A percentile compares a stretch with the other conserved stretches of the same genome.
phyloP scores from a whole-genome alignment of 1,140 invertebrate species.

The Venustaconcha ellipsiformis region DNA sequence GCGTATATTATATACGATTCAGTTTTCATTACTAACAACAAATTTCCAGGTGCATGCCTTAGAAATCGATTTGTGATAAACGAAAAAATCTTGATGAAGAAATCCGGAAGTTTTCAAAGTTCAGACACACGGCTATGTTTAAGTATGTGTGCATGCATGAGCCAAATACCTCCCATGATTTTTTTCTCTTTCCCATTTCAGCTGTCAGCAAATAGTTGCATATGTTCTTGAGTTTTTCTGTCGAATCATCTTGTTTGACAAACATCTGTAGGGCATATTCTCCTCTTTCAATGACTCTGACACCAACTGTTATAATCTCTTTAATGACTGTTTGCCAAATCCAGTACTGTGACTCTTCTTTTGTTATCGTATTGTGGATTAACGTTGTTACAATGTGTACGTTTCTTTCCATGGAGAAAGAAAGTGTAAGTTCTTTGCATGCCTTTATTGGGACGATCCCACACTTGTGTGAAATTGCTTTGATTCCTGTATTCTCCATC shows the following conservation, averaged over 20 bases:
- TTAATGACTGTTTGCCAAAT: constrained; percentile 2
- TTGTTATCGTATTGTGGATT: constrained; percentile 12
- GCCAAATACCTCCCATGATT: constrained; percentile 8
- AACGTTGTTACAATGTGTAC: constrained; percentile 10
- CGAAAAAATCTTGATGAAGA: too few species aligned
- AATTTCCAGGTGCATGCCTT: too few species aligned
- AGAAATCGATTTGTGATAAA: too few species aligned
- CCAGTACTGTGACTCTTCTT: constrained; percentile 15
- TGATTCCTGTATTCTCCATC: constrained; percentile 18
- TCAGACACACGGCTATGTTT: too few species aligned
- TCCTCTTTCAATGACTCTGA: constrained; percentile 20
- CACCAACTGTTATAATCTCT: constrained; percentile 3
- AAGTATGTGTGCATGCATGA: too few species aligned
- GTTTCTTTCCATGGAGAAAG: constrained; percentile 11
- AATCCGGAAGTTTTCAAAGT: too few species aligned
- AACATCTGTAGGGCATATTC: constrained; percentile 22
- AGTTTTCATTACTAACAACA: too few species aligned
- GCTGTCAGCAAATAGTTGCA: constrained; percentile 26
- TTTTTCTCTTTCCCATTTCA: constrained; percentile 7
- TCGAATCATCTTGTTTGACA: constrained; percentile 9
- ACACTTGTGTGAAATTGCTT: constrained; percentile 13
- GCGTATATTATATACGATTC: too few species aligned
- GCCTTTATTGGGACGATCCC: constrained; percentile 15
- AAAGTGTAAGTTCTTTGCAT: constrained; percentile 1
- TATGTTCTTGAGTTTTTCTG: constrained; percentile 11